Evolutionary conservation across 1,140 invertebrate species (phyloP).

Genomic region (Pemphigus obesinymphae): DNA sequence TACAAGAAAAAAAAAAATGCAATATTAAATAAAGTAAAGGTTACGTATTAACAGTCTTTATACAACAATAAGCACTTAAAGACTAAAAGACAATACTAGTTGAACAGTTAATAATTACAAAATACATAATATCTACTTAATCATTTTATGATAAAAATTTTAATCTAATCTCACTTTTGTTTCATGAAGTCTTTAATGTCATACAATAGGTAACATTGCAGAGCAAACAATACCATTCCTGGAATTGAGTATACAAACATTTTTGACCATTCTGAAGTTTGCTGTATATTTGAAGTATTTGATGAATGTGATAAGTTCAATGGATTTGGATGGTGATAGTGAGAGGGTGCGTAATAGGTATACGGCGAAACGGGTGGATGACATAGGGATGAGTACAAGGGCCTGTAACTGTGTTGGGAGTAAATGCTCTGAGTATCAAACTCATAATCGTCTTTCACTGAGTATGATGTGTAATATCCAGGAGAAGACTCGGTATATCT

Average conservation of each 20-base stretch:
- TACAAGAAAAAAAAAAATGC: neutral
- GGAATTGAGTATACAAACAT: constrained; percentile 28
- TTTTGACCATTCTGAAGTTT: constrained; percentile 1
- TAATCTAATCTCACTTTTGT: constrained; percentile 33
- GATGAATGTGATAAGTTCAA: constrained; percentile 17
- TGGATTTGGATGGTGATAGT: neutral
- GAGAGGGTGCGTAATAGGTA: neutral
- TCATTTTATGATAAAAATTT: neutral
- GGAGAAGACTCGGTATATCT: neutral
- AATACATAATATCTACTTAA: neutral
- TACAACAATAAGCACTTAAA: neutral
- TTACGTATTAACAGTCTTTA: constrained; percentile 7
- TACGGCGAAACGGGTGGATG: neutral
- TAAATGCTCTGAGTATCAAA: constrained; percentile 5
- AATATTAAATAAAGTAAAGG: neutral
- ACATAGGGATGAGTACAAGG: neutral
- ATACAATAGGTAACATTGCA: constrained; percentile 17
- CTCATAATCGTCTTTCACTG: constrained; percentile 11
- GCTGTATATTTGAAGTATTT: constrained; percentile 6
- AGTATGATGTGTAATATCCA: neutral
- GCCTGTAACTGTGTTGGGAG: neutral
- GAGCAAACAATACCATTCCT: neutral
- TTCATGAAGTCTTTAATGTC: constrained; percentile 36
- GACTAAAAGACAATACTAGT: neutral
- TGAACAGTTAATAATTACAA: constrained; percentile 16